Percentiles rank a stretch among this genome's conserved stretches.
Conservation (phyloP, 1,140 invertebrate genomes). For the Drosophila seguyi region DNA sequence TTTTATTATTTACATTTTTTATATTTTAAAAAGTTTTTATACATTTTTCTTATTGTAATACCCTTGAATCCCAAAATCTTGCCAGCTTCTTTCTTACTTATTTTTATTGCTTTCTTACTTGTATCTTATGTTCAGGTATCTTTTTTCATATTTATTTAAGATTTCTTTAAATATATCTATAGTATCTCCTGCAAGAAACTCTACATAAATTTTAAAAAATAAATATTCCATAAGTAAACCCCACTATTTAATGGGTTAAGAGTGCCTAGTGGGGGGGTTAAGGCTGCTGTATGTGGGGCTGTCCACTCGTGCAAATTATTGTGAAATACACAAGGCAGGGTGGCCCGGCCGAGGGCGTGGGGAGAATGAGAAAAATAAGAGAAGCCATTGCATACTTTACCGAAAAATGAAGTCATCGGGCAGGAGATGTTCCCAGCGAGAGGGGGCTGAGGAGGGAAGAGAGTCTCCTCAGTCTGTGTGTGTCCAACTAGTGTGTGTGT, state of each 20-base stretch:
- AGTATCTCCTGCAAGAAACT: not conserved
- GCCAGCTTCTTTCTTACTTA: too few species aligned
- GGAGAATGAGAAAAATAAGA: conserved; percentile 15
- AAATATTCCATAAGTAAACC: not conserved
- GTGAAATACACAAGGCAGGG: conserved; percentile 65
- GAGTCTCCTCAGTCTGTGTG: conserved; percentile 5
- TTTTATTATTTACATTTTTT: too few species aligned
- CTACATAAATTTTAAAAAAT: not conserved
- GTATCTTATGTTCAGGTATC: not conserved
- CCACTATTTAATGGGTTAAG: conserved; percentile 1
- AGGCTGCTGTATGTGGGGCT: conserved; percentile 12
- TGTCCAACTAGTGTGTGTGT: conserved; percentile 6
- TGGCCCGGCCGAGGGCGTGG: not conserved
- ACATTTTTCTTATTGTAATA: too few species aligned
- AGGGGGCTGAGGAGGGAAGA: not conserved
- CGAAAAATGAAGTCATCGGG: conserved; percentile 78
- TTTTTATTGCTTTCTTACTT: too few species aligned
- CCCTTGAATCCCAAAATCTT: too few species aligned
- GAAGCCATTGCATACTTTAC: conserved; percentile 67
- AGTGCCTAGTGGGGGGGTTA: not conserved
- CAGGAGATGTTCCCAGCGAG: conserved; percentile 23
- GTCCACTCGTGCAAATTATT: conserved; percentile 81
- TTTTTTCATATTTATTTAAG: not conserved
- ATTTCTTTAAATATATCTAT: too few species aligned
- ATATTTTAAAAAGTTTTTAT: too few species aligned